Conservation (phyloP, 2,888 invertebrate species). For the Dioctria linearis region DNA sequence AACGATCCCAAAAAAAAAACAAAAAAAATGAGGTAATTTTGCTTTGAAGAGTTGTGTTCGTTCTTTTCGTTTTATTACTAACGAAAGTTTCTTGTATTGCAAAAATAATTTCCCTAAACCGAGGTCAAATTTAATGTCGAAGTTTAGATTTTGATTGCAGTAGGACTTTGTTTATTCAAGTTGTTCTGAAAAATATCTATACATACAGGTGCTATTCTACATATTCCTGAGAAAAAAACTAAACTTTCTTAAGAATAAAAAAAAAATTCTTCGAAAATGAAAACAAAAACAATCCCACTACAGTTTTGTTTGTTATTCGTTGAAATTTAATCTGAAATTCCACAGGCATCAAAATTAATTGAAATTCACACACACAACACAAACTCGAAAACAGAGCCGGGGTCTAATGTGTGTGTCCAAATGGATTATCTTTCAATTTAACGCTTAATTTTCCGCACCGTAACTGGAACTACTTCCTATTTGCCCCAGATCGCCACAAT, state of each 20-base stretch:
- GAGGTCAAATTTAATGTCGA: too few relatives aligned
- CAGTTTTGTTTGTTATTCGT: neutral
- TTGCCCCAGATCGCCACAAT: neutral
- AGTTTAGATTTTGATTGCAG: too few relatives aligned
- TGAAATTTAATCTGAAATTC: neutral
- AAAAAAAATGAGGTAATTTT: too few relatives aligned
- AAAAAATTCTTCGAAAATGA: neutral
- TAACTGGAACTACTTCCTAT: neutral
- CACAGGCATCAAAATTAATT: neutral
- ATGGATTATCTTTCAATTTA: constrained; percentile 24
- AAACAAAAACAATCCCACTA: constrained; percentile 22
- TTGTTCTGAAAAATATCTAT: too few relatives aligned
- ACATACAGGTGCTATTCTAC: too few relatives aligned
- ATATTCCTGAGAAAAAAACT: too few relatives aligned
- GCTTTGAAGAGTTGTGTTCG: too few relatives aligned
- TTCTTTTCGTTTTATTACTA: too few relatives aligned
- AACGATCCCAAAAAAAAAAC: too few relatives aligned
- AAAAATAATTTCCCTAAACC: too few relatives aligned
- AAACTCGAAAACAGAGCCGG: neutral
- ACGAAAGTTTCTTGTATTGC: too few relatives aligned
- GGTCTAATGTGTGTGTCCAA: constrained; percentile 3
- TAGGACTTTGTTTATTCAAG: too few relatives aligned
- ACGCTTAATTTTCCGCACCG: neutral
- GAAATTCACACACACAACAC: neutral
- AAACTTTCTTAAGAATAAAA: neutral